Percentiles rank a stretch among this genome's conserved stretches.
These are phyloP conservation scores for Amphibalanus amphitrite DNA, from an alignment of 1,140 invertebrate genomes.

Conservation along the genomic window DNA sequence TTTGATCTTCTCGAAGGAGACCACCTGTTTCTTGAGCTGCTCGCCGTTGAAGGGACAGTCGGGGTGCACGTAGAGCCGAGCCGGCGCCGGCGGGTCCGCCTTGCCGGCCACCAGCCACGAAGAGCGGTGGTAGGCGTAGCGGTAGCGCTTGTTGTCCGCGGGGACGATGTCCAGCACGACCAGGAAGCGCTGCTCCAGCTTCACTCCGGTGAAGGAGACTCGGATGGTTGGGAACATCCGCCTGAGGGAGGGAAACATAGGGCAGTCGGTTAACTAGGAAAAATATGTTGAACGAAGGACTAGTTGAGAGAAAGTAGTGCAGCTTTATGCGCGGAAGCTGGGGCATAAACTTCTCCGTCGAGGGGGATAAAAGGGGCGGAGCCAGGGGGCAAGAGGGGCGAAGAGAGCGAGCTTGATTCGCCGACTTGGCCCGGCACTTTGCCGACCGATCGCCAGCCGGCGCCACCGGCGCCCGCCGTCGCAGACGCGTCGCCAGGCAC, in stretches of 20 bases:
- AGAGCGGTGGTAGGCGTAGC: slow-evolving; percentile 49
- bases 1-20: slow-evolving; percentile 55
- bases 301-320: no score
- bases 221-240: slow-evolving; percentile 50
- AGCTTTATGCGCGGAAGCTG: no score
- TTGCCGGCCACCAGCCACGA: slow-evolving; percentile 51
- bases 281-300: no score
- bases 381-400: no score
- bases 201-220: slow-evolving; percentile 37
- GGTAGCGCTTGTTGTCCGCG: slow-evolving; percentile 46
- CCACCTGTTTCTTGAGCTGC: slow-evolving; percentile 46
- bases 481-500: no score
- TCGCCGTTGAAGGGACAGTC: slow-evolving; percentile 94
- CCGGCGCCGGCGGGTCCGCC: slow-evolving; percentile 72
- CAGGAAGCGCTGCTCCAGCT: slow-evolving; percentile 32
- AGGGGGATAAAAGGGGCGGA: no score
- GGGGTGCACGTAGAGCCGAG: slow-evolving; percentile 85
- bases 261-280: neutral
- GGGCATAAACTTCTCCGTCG: no score
- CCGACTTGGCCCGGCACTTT: no score
- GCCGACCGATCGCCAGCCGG: no score
- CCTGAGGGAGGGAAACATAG: slow-evolving; percentile 25
- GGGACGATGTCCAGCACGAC: slow-evolving; percentile 46
- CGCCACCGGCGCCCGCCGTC: no score
- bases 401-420: no score